Evolutionary conservation across 2,797 vertebrate species (phyloP).

Genomic region (Macroramphosus scolopax): DNA sequence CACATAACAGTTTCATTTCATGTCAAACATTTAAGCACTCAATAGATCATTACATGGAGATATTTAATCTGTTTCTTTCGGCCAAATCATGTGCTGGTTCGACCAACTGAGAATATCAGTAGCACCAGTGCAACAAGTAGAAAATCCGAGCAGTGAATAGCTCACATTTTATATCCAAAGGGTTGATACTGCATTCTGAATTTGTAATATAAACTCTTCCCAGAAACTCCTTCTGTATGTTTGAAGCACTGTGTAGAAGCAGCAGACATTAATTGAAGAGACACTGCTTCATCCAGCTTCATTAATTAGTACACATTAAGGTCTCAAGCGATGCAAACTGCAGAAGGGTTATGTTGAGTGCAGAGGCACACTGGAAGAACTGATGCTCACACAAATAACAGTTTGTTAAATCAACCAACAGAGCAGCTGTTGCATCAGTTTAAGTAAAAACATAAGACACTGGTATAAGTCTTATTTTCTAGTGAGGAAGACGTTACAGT

Average conservation of each 20-base stretch:
- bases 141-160: not conserved
- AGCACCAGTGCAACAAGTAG: too few relatives aligned
- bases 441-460: too few relatives aligned
- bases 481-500: too few relatives aligned
- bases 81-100: too few relatives aligned
- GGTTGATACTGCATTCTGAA: slow-evolving; percentile 1
- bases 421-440: slow-evolving; percentile 10
- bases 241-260: slow-evolving; percentile 2
- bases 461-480: too few relatives aligned
- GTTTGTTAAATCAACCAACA: slow-evolving; percentile 16
- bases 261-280: slow-evolving; percentile 19
- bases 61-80: too few relatives aligned
- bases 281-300: slow-evolving; percentile 22
- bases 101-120: too few relatives aligned
- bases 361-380: slow-evolving; percentile 15
- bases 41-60: too few relatives aligned
- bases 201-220: slow-evolving; percentile 6
- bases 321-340: slow-evolving; percentile 20
- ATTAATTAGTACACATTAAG: slow-evolving; percentile 45
- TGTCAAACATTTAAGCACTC: too few relatives aligned
- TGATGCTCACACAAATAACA: slow-evolving; percentile 1
- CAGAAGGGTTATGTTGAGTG: slow-evolving; percentile 17
- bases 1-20: too few relatives aligned
- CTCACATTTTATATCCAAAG: not conserved
- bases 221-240: slow-evolving; percentile 7